Base-by-base conservation (phyloP, 2,113 vertebrate species). In the Crotalus horridus region DNA sequence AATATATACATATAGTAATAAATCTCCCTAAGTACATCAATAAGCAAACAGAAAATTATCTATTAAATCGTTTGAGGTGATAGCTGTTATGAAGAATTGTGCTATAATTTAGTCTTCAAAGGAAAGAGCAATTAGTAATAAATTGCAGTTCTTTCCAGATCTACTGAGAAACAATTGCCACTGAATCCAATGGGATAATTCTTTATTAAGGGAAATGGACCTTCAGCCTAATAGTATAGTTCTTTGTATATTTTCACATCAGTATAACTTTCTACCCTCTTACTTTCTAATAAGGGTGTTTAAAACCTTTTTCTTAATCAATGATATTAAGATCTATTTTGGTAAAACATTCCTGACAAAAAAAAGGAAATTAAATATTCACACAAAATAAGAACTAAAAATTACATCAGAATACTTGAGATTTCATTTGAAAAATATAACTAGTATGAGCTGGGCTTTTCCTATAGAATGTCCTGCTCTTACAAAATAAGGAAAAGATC, bases 11-110 rank as follows among this genome's bases (percentile, higher is more conserved):
- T 74, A 55, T 85, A 12, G 64, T 59, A 23, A 58, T 87, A n/a
- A n/a, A 87, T 59, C 24, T 33, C 39, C 15, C 24, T 85, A 46
- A 51, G 94, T 51, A 94, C 95, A 95, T 93, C 0, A 43, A 3
- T 91, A 39, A 93, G 91, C 95, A 95, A 92, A 92, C 56, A 93
- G 0, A 0, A 95, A 96, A 95, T 93, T 91, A 93, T 93, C 94
- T 29, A 94, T 94, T 96, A 94, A 91, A 91, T 92, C 6, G 94
- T 85, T 94, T 85, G 54, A 55, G 87, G 17, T n/a, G 54, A 88
- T 56, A 56, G 17, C 8, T 91, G 86, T 87, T 91, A 15, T 74
- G 43, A 93, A 94, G 91, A 96, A 89, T 56, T 95, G 39, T 88
- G 29, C 91, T 94, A 23, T 91, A 94, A 91, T 5, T 4, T 64